Base-by-base conservation (phyloP, 2,888 invertebrate species). In the Apotomis turbidana region DNA sequence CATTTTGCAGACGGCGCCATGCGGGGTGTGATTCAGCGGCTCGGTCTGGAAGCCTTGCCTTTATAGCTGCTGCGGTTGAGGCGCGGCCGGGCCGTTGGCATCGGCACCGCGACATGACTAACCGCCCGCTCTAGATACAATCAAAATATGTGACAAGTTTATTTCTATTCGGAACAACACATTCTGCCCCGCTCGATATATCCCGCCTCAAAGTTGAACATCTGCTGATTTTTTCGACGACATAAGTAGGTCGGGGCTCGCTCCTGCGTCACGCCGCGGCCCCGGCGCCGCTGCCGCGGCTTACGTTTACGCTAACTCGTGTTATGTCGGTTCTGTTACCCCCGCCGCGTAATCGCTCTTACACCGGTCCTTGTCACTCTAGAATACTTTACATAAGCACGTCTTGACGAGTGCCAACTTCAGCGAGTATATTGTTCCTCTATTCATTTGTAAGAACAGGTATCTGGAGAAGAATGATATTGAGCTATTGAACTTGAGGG, bases 121-220 rank as follows among this genome's bases (percentile, higher is more conserved):
- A 93, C 93, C 92, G 85, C 88, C 85, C 90, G 93, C 91, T 93
- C 92, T 92, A 93, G 90, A 93, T 93, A 93, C 91, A 92, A 93
- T 93, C 93, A 92, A 91, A 92, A 91, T 93, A 93, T 91, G 92
- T 91, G 93, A 93, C 93, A 93, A 91, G 91, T 93, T 92, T 93
- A 93, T 93, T 93, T 93, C 91, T 93, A 93, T 93, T 91, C 90
- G 84, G 89, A 91, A 92, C 91, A 91, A 90, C 90, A 90, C 89
- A 88, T 90, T 91, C 88, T 87, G 85, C 85, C 85, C 85, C 81
- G 87, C 89, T 90, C 91, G 87, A 91, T 92, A 91, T 92, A 90
- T 86, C 87, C 86, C 89, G 85, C 84, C 85, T 85, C 87, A 86
- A 87, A 90, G 87, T 90, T 90, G 84, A 92, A 90, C 91, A 93